phyloP scores from a whole-genome alignment of 2,888 invertebrate genomes.

The Drosophila mettleri region DNA sequence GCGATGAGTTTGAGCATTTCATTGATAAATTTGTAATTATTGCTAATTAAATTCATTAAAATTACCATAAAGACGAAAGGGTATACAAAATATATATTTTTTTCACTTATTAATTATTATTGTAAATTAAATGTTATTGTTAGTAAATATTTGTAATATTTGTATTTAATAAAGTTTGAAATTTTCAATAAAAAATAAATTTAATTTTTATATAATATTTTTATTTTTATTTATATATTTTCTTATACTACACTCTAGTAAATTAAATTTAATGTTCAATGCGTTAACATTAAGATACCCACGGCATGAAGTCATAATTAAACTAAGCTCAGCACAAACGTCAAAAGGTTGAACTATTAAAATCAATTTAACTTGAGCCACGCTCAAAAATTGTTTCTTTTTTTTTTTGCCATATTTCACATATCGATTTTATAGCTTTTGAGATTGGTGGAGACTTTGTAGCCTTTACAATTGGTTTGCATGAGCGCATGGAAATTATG shows the following conservation, averaged over 20 bases:
- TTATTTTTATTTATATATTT: too few species aligned
- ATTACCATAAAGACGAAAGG: background rate
- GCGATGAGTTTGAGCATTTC: background rate
- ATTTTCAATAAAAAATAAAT: too few species aligned
- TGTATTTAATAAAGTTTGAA: too few species aligned
- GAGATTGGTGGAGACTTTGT: conserved; percentile 51
- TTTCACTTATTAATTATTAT: background rate
- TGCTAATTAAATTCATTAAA: background rate
- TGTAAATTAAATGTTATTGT: too few species aligned
- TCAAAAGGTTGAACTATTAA: conserved; percentile 46
- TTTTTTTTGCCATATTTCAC: conserved; percentile 28
- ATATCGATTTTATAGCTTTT: conserved; percentile 64
- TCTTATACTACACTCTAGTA: background rate
- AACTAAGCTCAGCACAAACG: conserved; percentile 34
- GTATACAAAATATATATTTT: background rate
- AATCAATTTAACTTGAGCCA: conserved; percentile 55
- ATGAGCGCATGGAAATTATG: conserved; percentile 67
- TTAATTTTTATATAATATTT: background rate
- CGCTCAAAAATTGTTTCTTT: conserved; percentile 11
- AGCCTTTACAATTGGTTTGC: conserved; percentile 67
- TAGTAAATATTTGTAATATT: too few species aligned
- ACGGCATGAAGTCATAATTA: conserved; percentile 12
- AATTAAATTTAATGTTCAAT: conserved; percentile 7
- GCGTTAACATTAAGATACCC: conserved; percentile 9
- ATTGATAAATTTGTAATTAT: background rate